Evolutionary conservation across 1,140 invertebrate genomes (phyloP).

Genomic region (Palaemon carinicauda): DNA sequence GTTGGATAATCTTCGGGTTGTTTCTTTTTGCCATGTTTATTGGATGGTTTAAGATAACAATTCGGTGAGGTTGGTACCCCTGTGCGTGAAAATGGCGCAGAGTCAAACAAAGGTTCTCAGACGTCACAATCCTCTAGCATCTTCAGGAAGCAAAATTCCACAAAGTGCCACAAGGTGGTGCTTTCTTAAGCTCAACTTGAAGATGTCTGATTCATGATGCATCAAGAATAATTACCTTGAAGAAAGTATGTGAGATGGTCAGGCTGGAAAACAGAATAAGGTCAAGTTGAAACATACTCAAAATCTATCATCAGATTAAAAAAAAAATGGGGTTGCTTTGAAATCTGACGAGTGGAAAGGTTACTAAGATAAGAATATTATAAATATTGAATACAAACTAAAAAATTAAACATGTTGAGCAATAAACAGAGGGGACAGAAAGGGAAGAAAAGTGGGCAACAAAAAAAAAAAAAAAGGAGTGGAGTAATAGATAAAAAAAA

Average conservation of each 20-base stretch:
- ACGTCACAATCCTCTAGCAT: slow-evolving; percentile 23
- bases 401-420: too few species aligned
- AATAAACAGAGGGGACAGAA: neutral
- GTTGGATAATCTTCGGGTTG: slow-evolving; percentile 53
- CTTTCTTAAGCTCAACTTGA: slow-evolving; percentile 5
- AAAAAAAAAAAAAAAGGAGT: neutral
- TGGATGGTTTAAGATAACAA: slow-evolving; percentile 46
- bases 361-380: too few species aligned
- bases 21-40: slow-evolving; percentile 41
- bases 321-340: too few species aligned
- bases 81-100: slow-evolving; percentile 53
- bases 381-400: too few species aligned
- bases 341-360: too few species aligned
- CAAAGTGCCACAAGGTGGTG: neutral
- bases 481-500: neutral
- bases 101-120: slow-evolving; percentile 11
- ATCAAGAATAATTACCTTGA: neutral
- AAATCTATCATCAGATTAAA: too few species aligned
- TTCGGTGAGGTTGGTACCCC: slow-evolving; percentile 51
- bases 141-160: slow-evolving; percentile 17
- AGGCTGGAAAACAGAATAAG: too few species aligned
- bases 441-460: neutral
- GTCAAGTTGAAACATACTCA: too few species aligned
- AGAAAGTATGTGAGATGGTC: too few species aligned
- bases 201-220: neutral